Evolutionary conservation across 2,888 invertebrate species (phyloP).

Genomic region (Volucella bombylans): DNA sequence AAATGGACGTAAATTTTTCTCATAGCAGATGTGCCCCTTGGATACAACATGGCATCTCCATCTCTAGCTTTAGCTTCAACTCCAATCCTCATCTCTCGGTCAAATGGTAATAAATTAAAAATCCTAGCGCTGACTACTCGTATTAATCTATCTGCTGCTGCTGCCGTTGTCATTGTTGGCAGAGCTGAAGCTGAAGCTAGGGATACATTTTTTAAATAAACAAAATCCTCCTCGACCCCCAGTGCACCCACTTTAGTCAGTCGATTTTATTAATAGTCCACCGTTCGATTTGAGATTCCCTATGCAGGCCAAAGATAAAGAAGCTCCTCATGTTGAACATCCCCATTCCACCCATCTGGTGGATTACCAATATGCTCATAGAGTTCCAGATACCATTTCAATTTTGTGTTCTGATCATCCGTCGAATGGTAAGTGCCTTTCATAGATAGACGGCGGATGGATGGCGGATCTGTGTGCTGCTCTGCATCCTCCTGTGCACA

Average conservation of each 20-base stretch:
- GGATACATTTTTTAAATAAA: slow-evolving; percentile 52
- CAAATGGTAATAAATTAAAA: slow-evolving; percentile 69
- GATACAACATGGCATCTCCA: slow-evolving; percentile 7
- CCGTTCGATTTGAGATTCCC: slow-evolving; percentile 40
- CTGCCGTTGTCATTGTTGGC: too few relatives aligned
- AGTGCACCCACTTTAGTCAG: not conserved
- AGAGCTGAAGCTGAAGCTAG: too few relatives aligned
- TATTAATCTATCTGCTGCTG: slow-evolving; percentile 62
- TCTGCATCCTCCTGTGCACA: slow-evolving; percentile 69
- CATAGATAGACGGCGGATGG: slow-evolving; percentile 9
- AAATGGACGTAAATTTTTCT: not conserved
- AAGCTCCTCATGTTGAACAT: slow-evolving; percentile 48
- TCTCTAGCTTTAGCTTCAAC: not conserved
- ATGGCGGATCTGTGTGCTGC: slow-evolving; percentile 9
- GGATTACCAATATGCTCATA: slow-evolving; percentile 43
- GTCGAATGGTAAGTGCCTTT: slow-evolving; percentile 50
- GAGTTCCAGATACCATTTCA: slow-evolving; percentile 57
- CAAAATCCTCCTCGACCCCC: slow-evolving; percentile 44
- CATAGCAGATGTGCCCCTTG: slow-evolving; percentile 49
- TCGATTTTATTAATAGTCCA: slow-evolving; percentile 66
- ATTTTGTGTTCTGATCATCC: slow-evolving; percentile 67
- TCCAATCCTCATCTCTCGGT: slow-evolving; percentile 31
- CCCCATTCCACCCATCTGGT: slow-evolving; percentile 54
- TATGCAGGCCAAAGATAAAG: slow-evolving; percentile 51
- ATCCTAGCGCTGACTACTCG: slow-evolving; percentile 56